Base-by-base conservation (phyloP, 2,113 vertebrate genomes). In the Toxotes jaculatrix region DNA sequence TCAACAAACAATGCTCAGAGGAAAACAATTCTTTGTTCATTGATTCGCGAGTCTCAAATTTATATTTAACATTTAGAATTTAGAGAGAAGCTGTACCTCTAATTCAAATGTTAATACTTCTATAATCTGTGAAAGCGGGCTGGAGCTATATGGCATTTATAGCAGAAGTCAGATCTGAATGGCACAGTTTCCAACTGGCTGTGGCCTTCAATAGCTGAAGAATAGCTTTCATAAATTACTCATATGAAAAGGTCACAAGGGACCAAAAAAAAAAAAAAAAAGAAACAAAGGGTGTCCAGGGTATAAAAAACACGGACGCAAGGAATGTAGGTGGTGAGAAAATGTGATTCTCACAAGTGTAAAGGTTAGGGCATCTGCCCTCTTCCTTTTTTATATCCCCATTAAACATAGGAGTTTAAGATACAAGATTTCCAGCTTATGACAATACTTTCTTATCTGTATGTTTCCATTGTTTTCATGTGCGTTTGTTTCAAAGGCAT, bases 161-260 rank as follows among this genome's bases (percentile, higher is more conserved):
- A 74, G 61, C 5, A 43, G 14, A 81, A 59, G 36, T 53, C 56
- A 34, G 56, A 49, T 57, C 6, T 16, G 38, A 86, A 77, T 69
- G n/a, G 69, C 68, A 65, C 16, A 34, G 74, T 73, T 71, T 53
- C 31, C 4, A 40, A 79, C 32, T 75, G 36, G 16, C 62, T 66
- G 31, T 31, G 55, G 64, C 32, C 56, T 88, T 85, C 74, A 57
- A 85, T 55, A 65, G 43, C 27, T 23, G 53, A 80, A 76, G 47
- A 86, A 59, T 34, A 36, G 38, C 47, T 71, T 76, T 72, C 21
- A 47, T 42, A 76, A 38, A 82, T 68, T 21, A 68, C 65, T 49
- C 40, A 3, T 12, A 75, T 72, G 21, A 74, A 85, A 86, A 85
- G 71, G 71, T 77, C 72, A 81, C 7, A 19, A 60, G 61, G 32